phyloP scores from a whole-genome alignment of 2,888 invertebrate species.

The Desoria tigrina region DNA sequence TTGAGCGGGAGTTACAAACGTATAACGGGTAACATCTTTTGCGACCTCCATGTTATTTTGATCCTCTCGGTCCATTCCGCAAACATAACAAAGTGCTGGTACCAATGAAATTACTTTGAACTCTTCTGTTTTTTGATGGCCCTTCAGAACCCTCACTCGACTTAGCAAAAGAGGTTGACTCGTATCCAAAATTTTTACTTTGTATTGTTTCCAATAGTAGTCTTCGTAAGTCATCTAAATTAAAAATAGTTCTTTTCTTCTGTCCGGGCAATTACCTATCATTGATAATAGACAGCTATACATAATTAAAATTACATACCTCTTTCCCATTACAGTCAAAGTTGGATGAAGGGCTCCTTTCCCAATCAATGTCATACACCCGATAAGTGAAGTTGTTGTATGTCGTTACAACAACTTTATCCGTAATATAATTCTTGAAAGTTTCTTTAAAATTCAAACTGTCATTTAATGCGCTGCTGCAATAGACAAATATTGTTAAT shows the following conservation, averaged over 20 bases:
- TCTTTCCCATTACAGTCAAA: constrained; percentile 61
- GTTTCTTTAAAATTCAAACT: constrained; percentile 17
- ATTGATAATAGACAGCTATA: too few relatives aligned
- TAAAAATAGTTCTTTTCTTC: not conserved
- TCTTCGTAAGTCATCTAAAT: constrained; percentile 66
- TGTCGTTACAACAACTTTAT: constrained; percentile 71
- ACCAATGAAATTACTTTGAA: constrained; percentile 63
- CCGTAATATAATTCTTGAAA: constrained; percentile 58
- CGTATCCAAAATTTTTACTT: constrained; percentile 70
- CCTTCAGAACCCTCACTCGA: constrained; percentile 58
- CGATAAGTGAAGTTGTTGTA: constrained; percentile 89
- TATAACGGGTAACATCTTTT: constrained; percentile 78
- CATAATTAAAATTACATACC: constrained; percentile 20
- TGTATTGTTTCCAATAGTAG: constrained; percentile 79
- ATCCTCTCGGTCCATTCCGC: constrained; percentile 83
- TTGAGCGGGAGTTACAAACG: constrained; percentile 77
- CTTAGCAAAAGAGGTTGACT: constrained; percentile 76
- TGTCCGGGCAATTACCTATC: too few relatives aligned
- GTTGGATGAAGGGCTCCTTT: constrained; percentile 67
- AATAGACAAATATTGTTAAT: not conserved
- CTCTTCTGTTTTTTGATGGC: constrained; percentile 22
- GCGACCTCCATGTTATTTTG: constrained; percentile 78
- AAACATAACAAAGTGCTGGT: constrained; percentile 85
- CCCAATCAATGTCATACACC: constrained; percentile 82
- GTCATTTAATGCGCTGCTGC: constrained; percentile 4